Percentiles rank a stretch among this genome's conserved stretches.
Conservation (phyloP, 2,888 invertebrate genomes). For the Diadromus collaris region DNA sequence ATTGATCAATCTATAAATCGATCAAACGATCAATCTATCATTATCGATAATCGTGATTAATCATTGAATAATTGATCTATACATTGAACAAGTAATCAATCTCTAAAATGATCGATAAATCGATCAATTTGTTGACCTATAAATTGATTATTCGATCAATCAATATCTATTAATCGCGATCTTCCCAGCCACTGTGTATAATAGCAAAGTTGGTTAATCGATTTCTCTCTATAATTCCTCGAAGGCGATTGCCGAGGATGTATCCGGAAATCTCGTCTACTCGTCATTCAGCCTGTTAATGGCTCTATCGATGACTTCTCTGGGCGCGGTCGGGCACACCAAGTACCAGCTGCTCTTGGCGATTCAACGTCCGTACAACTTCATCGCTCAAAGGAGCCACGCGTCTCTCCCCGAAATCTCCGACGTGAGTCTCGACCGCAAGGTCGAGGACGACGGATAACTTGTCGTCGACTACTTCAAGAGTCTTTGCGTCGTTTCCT, state of each 20-base stretch:
- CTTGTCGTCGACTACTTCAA: constrained; percentile 30
- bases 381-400: background rate
- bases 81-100: no score
- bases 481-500: background rate
- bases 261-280: constrained; percentile 66
- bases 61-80: no score
- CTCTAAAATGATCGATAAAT: no score
- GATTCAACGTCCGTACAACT: background rate
- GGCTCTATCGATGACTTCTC: constrained; percentile 72
- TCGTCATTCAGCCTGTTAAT: constrained; percentile 76
- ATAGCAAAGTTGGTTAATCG: background rate
- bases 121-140: no score
- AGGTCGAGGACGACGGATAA: constrained; percentile 55
- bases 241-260: constrained; percentile 61
- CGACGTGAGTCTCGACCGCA: background rate
- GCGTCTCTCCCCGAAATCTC: background rate
- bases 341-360: constrained; percentile 27
- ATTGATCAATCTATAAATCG: no score
- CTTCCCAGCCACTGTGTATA: background rate
- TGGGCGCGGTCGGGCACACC: constrained; percentile 70
- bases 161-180: background rate
- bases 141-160: no score
- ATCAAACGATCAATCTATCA: no score
- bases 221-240: background rate
- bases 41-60: no score